Evolutionary conservation across 2,113 vertebrate genomes (phyloP).

Genomic region (Hemicordylus capensis): DNA sequence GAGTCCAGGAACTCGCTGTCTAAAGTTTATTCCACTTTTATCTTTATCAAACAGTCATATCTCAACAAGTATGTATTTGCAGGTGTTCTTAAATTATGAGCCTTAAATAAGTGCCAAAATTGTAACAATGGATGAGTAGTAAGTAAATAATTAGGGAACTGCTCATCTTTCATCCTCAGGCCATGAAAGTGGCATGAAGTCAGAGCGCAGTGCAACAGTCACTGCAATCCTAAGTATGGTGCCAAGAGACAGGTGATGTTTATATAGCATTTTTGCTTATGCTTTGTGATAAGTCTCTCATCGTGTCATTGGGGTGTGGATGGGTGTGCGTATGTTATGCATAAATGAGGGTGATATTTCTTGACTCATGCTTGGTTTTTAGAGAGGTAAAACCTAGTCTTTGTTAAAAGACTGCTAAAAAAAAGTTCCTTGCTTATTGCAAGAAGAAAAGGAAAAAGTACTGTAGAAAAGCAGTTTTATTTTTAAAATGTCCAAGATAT

Average conservation of each 20-base stretch:
- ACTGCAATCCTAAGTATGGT: accelerated
- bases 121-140: background rate
- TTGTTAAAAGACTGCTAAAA: background rate
- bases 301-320: background rate
- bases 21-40: conserved; percentile 29
- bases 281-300: background rate
- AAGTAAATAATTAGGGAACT: conserved; percentile 35
- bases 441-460: background rate
- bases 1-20: background rate
- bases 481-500: background rate
- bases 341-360: background rate
- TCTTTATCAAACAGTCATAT: background rate
- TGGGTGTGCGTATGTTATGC: accelerated
- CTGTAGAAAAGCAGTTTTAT: background rate
- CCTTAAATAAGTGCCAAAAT: conserved; percentile 30
- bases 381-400: background rate
- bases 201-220: background rate
- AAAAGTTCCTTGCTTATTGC: background rate
- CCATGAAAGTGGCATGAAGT: background rate
- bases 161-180: conserved; percentile 34
- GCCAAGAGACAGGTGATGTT: accelerated
- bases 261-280: background rate
- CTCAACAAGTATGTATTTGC: background rate
- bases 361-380: background rate
- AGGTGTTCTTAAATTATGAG: background rate